Percentiles rank a stretch among this genome's conserved stretches.
phyloP scores from a whole-genome alignment of 2,797 vertebrate genomes.

The Telmatherina bonti region DNA sequence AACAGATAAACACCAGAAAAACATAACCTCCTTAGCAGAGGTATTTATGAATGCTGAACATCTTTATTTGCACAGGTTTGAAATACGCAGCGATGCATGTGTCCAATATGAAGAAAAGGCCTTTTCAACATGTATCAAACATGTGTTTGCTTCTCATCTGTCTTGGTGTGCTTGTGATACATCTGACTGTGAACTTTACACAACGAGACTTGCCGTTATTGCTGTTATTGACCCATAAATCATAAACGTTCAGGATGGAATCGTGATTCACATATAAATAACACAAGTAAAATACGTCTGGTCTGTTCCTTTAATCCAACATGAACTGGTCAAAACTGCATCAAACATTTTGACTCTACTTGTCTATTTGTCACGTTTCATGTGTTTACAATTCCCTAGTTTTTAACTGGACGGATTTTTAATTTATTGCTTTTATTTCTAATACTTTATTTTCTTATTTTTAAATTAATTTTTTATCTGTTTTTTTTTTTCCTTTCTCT shows the following conservation, averaged over 20 bases:
- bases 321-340: no score
- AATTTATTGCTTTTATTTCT: not conserved
- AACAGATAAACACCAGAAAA: no score
- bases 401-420: no score
- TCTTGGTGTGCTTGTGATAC: not conserved
- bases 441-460: not conserved
- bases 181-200: not conserved
- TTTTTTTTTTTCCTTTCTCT: no score
- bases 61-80: no score
- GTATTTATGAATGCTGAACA: no score
- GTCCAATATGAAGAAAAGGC: not conserved
- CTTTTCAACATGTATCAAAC: not conserved
- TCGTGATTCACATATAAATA: not conserved
- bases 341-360: no score
- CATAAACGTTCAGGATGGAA: not conserved
- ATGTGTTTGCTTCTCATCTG: not conserved
- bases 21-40: no score
- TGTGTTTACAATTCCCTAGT: no score
- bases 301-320: no score
- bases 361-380: no score
- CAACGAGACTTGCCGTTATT: not conserved
- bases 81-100: not conserved
- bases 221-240: not conserved
- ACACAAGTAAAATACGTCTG: not conserved
- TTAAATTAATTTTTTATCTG: no score